A percentile compares a stretch with the other conserved stretches of the same genome.
Conservation (phyloP, 2,113 vertebrate species). For the Symphodus melops region DNA sequence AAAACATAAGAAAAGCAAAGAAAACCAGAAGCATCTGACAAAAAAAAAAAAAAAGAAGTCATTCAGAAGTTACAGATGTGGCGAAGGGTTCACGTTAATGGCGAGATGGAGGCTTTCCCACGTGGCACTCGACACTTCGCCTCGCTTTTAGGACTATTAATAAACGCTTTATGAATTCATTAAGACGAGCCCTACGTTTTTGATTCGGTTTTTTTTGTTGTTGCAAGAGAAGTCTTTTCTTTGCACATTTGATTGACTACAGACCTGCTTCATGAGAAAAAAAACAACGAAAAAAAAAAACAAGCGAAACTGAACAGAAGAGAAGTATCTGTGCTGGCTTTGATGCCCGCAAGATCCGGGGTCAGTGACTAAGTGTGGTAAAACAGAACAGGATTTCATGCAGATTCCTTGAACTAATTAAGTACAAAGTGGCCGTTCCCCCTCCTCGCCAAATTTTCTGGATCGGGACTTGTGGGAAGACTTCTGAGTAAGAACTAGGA, state of each 20-base stretch:
- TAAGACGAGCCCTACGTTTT: no score
- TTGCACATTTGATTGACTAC: background rate
- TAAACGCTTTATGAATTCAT: slow-evolving; percentile 2
- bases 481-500: slow-evolving; percentile 56
- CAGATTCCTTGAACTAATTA: slow-evolving; percentile 66
- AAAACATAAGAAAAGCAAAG: background rate
- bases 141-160: background rate
- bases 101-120: slow-evolving; percentile 19
- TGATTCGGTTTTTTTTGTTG: no score
- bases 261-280: background rate
- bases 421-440: slow-evolving; percentile 43
- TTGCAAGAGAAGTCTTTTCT: background rate
- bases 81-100: slow-evolving; percentile 25
- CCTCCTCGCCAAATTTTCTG: slow-evolving; percentile 50
- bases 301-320: background rate
- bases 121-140: background rate
- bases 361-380: slow-evolving; percentile 56
- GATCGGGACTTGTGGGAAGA: slow-evolving; percentile 63
- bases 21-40: background rate
- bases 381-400: slow-evolving; percentile 45
- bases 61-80: slow-evolving; percentile 44
- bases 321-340: slow-evolving; percentile 23
- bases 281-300: no score
- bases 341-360: slow-evolving; percentile 30
- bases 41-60: no score